Conservation (phyloP, 1,140 invertebrate species). For the Odontomachus brunneus region DNA sequence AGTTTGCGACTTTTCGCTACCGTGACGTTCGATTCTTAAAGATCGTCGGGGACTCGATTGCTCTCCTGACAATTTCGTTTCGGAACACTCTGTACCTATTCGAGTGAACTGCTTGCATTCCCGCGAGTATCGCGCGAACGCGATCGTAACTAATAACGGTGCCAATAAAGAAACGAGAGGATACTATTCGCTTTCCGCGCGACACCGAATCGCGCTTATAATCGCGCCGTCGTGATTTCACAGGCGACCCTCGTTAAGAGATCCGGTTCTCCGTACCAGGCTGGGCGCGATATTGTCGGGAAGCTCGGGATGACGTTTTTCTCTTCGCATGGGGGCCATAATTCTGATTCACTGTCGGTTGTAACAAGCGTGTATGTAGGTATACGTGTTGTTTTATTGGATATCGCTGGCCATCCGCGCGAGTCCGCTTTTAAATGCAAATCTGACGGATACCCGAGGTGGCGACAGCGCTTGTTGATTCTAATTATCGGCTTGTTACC, state of each 20-base stretch:
- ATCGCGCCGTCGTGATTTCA: not conserved
- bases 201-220: not conserved
- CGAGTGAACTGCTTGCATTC: not conserved
- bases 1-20: too few species aligned
- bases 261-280: not conserved
- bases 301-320: slow-evolving; percentile 1
- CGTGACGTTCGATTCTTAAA: too few species aligned
- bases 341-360: not conserved
- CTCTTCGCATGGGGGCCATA: not conserved
- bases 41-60: not conserved
- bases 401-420: not conserved
- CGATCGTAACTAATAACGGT: not conserved
- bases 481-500: slow-evolving; percentile 4
- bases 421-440: slow-evolving; percentile 19
- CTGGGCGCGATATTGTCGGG: not conserved
- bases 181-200: not conserved
- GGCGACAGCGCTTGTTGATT: not conserved
- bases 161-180: not conserved
- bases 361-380: not conserved
- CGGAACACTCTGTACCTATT: not conserved
- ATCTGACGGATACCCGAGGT: not conserved
- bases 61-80: not conserved
- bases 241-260: not conserved
- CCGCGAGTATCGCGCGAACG: not conserved
- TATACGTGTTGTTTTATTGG: not conserved